Percentiles rank a stretch among this genome's conserved stretches.
These are phyloP conservation scores for Leucopsar rothschildi DNA, from an alignment of 2,113 vertebrate species.

Conservation along the genomic window DNA sequence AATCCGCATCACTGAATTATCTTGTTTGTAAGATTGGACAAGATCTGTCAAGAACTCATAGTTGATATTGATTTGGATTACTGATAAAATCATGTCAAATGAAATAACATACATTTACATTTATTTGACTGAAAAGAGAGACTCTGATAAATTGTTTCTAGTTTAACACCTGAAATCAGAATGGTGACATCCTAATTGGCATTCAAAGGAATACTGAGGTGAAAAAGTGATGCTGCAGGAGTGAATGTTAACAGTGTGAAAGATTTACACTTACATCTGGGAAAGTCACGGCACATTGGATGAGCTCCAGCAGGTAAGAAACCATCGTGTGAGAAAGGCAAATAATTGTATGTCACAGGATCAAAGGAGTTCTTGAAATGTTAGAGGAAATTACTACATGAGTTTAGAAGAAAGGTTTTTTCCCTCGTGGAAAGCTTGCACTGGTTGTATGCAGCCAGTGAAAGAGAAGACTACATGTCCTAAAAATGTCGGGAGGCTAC, in stretches of 20 bases:
- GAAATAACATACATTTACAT: neutral
- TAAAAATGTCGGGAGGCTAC: neutral
- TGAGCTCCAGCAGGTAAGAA: constrained; percentile 34
- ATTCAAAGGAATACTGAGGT: neutral
- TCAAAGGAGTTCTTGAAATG: constrained; percentile 9
- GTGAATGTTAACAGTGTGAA: constrained; percentile 5
- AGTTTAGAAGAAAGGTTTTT: constrained; percentile 19
- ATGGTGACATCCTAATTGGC: neutral
- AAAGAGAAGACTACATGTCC: neutral
- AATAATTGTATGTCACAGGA: neutral
- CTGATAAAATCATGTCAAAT: neutral
- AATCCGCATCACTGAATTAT: neutral
- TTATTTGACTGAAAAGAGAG: neutral
- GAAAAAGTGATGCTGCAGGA: neutral
- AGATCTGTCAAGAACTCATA: neutral
- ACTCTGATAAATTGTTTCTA: neutral
- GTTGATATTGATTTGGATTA: neutral
- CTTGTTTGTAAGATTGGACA: neutral
- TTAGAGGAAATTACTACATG: neutral
- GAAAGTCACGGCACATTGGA: neutral
- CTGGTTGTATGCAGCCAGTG: fast-evolving
- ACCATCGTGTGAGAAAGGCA: neutral
- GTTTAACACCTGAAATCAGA: neutral
- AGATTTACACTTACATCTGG: constrained; percentile 29
- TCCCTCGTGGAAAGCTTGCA: neutral